Percentiles rank a stretch among this genome's conserved stretches.
Evolutionary conservation across 1,140 invertebrate genomes (phyloP).

Genomic region (Acromyrmex charruanus): DNA sequence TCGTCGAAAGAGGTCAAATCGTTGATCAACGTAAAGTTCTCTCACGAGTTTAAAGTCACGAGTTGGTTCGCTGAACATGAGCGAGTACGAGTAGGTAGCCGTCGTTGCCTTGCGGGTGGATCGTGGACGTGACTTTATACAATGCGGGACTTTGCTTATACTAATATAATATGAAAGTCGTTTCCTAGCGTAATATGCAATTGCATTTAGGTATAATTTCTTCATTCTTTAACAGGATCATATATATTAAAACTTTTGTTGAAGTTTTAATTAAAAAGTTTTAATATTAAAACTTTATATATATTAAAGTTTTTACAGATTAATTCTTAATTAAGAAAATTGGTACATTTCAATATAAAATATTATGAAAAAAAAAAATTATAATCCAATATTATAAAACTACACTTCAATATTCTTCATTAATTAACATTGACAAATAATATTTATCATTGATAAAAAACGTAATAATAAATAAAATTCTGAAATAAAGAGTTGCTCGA

Average conservation of each 20-base stretch:
- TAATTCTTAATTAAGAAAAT: neutral
- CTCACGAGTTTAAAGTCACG: conserved; percentile 69
- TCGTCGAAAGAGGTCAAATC: conserved; percentile 47
- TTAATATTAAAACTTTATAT: no score
- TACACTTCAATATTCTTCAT: no score
- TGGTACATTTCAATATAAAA: neutral
- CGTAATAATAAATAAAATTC: neutral
- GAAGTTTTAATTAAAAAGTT: no score
- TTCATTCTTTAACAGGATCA: neutral
- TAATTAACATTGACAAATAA: neutral
- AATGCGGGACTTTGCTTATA: conserved; percentile 73
- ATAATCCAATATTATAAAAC: no score
- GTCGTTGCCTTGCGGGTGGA: conserved; percentile 65
- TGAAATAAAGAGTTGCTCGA: neutral
- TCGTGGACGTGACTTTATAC: conserved; percentile 80
- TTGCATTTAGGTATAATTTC: conserved; percentile 16
- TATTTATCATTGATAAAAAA: neutral
- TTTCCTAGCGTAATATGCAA: conserved; percentile 43
- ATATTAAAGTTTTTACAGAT: neutral
- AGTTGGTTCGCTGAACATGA: conserved; percentile 76
- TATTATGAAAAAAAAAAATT: no score
- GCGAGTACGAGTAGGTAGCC: conserved; percentile 74
- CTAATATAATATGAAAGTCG: conserved; percentile 75
- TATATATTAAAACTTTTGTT: neutral
- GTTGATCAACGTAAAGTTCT: conserved; percentile 70